Conservation (phyloP, 2,888 invertebrate genomes). For the Diarsia rubi region DNA sequence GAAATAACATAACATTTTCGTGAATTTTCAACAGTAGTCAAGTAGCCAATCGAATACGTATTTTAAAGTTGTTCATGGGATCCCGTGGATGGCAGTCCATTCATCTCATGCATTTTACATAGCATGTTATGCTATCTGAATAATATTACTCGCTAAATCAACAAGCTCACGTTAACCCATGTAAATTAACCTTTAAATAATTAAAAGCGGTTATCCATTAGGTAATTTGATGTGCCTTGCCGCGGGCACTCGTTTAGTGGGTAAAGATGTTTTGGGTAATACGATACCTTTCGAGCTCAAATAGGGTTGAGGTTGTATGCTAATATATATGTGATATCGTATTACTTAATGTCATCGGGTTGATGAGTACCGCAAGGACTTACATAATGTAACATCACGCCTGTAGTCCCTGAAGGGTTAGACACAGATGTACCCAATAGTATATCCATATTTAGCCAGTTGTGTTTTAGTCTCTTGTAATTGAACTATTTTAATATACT, state of each 20-base stretch:
- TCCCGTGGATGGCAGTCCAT: neutral
- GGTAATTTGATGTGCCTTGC: constrained; percentile 70
- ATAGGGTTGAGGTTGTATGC: constrained; percentile 50
- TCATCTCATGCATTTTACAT: neutral
- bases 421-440: too few relatives aligned
- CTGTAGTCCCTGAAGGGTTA: too few relatives aligned
- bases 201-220: constrained; percentile 72
- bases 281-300: constrained; percentile 50
- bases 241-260: constrained; percentile 68
- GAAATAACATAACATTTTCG: too few relatives aligned
- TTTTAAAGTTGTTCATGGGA: neutral
- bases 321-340: constrained; percentile 42
- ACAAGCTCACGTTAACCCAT: constrained; percentile 37
- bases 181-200: constrained; percentile 70
- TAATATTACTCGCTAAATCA: constrained; percentile 27
- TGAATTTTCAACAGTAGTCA: too few relatives aligned
- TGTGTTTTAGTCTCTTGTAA: too few relatives aligned
- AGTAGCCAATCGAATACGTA: too few relatives aligned
- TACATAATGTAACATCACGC: too few relatives aligned
- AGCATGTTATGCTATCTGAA: neutral
- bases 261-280: constrained; percentile 69
- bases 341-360: constrained; percentile 51
- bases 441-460: too few relatives aligned
- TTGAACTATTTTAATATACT: too few relatives aligned
- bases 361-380: constrained; percentile 9